A percentile compares a stretch with the other conserved stretches of the same genome.
phyloP scores from a whole-genome alignment of 2,113 vertebrate genomes.

The Neogobius melanostomus region DNA sequence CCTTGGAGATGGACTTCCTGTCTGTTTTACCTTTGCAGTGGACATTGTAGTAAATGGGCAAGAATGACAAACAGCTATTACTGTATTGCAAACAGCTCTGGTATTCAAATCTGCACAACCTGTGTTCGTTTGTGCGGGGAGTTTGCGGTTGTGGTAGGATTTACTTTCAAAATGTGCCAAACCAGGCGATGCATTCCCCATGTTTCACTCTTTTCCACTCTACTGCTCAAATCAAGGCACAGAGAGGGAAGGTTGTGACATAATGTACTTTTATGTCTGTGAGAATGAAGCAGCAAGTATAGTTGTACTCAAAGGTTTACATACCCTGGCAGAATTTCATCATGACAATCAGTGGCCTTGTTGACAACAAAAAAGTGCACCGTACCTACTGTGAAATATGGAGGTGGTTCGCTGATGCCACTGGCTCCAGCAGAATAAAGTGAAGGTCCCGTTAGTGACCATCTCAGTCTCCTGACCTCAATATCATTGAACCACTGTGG shows the following conservation, averaged over 20 bases:
- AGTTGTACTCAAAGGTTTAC: too few relatives aligned
- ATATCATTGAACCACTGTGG: too few relatives aligned
- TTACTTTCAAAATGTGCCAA: slow-evolving; percentile 27
- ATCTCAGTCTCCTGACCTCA: too few relatives aligned
- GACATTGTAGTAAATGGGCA: neutral
- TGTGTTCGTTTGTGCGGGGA: slow-evolving; percentile 13
- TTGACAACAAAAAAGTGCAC: too few relatives aligned
- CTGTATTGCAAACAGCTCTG: neutral
- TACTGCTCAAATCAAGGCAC: slow-evolving; percentile 5
- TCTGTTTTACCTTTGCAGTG: slow-evolving; percentile 17
- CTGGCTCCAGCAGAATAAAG: too few relatives aligned
- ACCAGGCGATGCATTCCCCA: slow-evolving; percentile 15
- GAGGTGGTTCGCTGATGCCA: too few relatives aligned
- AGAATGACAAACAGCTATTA: too few relatives aligned
- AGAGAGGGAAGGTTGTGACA: slow-evolving; percentile 12
- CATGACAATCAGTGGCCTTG: too few relatives aligned
- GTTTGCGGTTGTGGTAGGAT: slow-evolving; percentile 18
- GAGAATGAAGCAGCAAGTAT: neutral
- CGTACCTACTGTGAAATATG: too few relatives aligned
- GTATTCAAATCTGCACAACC: slow-evolving; percentile 16
- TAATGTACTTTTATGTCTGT: neutral
- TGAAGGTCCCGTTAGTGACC: too few relatives aligned
- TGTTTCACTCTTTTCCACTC: slow-evolving; percentile 29
- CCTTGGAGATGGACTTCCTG: neutral
- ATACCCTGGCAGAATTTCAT: too few relatives aligned